phyloP scores from a whole-genome alignment of 2,113 vertebrate genomes.

The rat (Rattus norvegicus) region DNA sequence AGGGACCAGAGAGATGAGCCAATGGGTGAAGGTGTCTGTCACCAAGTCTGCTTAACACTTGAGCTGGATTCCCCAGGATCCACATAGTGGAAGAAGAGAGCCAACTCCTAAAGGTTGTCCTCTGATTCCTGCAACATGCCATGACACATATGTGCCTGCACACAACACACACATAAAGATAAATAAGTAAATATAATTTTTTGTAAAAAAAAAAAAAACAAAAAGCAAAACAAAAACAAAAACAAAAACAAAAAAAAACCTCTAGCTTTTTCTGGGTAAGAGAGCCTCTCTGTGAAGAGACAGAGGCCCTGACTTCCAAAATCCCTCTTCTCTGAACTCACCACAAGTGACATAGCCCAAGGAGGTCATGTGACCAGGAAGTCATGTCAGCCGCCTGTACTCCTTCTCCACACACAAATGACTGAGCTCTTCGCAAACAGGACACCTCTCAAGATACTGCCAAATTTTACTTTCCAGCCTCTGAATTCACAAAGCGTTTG shows the following conservation, averaged over 20 bases:
- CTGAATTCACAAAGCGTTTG: not conserved
- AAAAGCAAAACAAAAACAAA: too few relatives aligned
- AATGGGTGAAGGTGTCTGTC: not conserved
- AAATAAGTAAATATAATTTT: not conserved
- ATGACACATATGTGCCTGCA: not conserved
- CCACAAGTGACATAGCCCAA: not conserved
- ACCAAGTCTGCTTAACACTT: not conserved
- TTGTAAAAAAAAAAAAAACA: not conserved
- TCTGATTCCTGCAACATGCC: not conserved
- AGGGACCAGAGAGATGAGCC: not conserved
- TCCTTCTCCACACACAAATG: not conserved
- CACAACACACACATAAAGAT: not conserved
- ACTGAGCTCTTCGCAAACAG: not conserved
- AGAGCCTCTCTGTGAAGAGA: not conserved
- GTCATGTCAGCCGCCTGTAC: fast-evolving
- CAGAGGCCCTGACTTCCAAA: not conserved
- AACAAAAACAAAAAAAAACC: too few relatives aligned
- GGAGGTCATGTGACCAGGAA: not conserved
- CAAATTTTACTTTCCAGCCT: not conserved
- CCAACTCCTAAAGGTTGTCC: not conserved
- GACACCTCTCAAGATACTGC: not conserved
- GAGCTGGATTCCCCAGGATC: not conserved
- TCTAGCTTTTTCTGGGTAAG: not conserved
- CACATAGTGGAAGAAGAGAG: not conserved
- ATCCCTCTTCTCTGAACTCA: not conserved